Percentiles rank a stretch among this genome's conserved stretches.
Conservation (phyloP, 53 echinoderm and acorn worm species). For the Hippasteria phrygiana region DNA sequence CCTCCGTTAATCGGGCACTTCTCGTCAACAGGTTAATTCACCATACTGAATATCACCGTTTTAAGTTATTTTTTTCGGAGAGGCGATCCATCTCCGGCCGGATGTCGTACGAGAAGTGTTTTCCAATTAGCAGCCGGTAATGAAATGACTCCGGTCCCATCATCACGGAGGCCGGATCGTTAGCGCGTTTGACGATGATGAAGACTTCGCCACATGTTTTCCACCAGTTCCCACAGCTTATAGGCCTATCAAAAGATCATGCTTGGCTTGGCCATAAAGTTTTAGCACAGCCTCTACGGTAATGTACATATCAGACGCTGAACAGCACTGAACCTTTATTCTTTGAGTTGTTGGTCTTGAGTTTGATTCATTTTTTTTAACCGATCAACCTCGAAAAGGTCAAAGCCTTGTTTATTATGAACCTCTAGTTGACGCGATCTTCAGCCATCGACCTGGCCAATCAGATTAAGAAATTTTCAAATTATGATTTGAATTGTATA, state of each 20-base stretch:
- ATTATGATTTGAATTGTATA: no score
- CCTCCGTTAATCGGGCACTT: background rate
- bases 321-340: no score
- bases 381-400: no score
- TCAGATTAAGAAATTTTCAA: no score
- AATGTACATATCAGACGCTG: no score
- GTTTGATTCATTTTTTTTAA: no score
- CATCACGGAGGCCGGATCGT: background rate
- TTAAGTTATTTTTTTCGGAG: background rate
- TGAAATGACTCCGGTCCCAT: conserved; percentile 14
- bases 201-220: background rate
- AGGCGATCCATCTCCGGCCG: background rate
- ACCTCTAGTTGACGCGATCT: no score
- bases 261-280: background rate
- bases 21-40: background rate
- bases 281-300: no score
- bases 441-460: no score
- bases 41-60: background rate
- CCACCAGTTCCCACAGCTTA: no score
- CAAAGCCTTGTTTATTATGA: no score
- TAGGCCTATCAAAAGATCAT: background rate
- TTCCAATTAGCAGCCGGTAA: conserved; percentile 22
- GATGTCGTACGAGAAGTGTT: conserved; percentile 18
- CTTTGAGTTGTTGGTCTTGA: no score
- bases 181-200: background rate